Evolutionary conservation across 2,113 vertebrate genomes (phyloP), one percentile per base, ranked within the genome.

Genomic region (Triplophysa dalaica): DNA sequence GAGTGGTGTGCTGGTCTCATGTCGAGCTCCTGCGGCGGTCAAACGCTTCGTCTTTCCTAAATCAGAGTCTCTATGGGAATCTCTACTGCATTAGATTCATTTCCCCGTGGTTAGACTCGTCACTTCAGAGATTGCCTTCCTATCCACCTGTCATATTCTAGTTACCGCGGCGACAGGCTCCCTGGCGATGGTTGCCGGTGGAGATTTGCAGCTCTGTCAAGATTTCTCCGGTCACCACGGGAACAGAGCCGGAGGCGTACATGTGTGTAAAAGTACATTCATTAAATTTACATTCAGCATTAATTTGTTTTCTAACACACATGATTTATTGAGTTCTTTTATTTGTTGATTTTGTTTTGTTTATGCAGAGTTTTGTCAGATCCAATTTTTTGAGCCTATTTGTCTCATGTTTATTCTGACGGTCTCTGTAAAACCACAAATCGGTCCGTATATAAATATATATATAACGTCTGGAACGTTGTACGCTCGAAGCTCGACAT

Each of bases 141-240:
- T 80, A 64, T 77, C 81, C 48, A 26, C 56, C 78, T 77, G 81
- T 85, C 84, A 78, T 79, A 69, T 78, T 65, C 58, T 38, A 6
- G 84, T 85, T 85, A 80, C 84, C 84, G 67, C 61, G 77, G 78
- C 61, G 74, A 82, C 69, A 65, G 54, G 58, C 60, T 72, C 81
- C 61, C 60, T 64, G 50, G 58, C 60, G 66, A 62, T 29, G 78
- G 77, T 80, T 79, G 78, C 81, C 66, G 78, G 60, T 21, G 50
- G 68, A 80, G 74, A n/a, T 65, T 48, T 16, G 58, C 41, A 67
- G 70, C 45, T 43, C 58, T 79, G 77, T 79, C 72, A 38, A 73
- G 77, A 77, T 80, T 50, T 24, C 38, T 19, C 17, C 52, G 1
- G 73, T 82, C 81, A 26, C 62, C 72, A 80, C 54, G 33, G 77